phyloP scores from a whole-genome alignment of 2,888 invertebrate genomes.

The Caenorhabditis sinica region DNA sequence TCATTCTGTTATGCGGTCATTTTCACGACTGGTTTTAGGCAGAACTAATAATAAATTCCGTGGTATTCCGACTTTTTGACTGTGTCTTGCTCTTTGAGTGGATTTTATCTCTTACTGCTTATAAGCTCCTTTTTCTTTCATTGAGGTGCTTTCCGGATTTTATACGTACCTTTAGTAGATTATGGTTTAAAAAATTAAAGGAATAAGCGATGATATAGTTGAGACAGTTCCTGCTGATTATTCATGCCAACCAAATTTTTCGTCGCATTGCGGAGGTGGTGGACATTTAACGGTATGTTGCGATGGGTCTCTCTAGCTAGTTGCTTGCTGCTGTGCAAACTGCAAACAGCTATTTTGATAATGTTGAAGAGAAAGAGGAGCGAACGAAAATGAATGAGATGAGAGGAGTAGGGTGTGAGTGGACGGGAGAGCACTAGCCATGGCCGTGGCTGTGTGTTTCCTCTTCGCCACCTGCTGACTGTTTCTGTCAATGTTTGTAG shows the following conservation, averaged over 20 bases:
- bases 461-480: slow-evolving; percentile 11
- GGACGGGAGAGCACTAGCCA: slow-evolving; percentile 3
- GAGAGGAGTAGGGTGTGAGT: slow-evolving; percentile 8
- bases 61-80: background rate
- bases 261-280: background rate
- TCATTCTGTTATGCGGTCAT: slow-evolving; percentile 6
- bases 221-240: too few species aligned
- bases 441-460: slow-evolving; percentile 40
- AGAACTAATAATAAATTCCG: background rate
- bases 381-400: slow-evolving; percentile 21
- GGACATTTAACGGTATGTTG: slow-evolving; percentile 30
- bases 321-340: slow-evolving; percentile 59
- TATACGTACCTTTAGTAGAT: too few species aligned
- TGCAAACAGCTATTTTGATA: slow-evolving; percentile 58
- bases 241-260: too few species aligned
- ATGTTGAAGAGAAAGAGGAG: slow-evolving; percentile 24
- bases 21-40: background rate
- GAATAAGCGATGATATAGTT: too few species aligned
- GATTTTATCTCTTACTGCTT: too few species aligned
- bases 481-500: slow-evolving; percentile 26
- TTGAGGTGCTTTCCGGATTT: too few species aligned
- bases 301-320: slow-evolving; percentile 18
- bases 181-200: too few species aligned
- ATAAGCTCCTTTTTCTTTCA: too few species aligned
- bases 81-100: background rate